Evolutionary conservation across 2,888 invertebrate genomes (phyloP).

Genomic region (Thalpophila matura): DNA sequence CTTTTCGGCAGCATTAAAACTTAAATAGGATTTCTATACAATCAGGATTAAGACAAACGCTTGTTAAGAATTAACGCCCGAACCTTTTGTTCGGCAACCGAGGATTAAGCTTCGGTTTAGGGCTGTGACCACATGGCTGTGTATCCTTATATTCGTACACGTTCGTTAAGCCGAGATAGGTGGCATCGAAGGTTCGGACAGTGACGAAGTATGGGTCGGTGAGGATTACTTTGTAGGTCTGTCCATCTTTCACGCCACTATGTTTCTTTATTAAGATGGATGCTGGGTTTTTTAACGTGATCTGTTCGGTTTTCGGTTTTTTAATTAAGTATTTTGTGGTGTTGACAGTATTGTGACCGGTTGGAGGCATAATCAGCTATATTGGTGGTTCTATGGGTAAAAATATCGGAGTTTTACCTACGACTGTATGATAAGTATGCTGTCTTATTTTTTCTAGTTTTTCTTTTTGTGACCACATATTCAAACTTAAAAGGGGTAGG

Average conservation of each 20-base stretch:
- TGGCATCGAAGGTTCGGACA: slow-evolving; percentile 82
- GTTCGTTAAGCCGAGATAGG: slow-evolving; percentile 84
- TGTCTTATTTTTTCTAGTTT: no score
- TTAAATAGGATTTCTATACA: slow-evolving; percentile 63
- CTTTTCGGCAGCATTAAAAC: slow-evolving; percentile 60
- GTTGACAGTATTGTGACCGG: no score
- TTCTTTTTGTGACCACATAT: no score
- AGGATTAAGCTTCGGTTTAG: slow-evolving; percentile 72
- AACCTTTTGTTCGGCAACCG: slow-evolving; percentile 66
- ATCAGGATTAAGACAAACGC: slow-evolving; percentile 66
- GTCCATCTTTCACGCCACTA: slow-evolving; percentile 72
- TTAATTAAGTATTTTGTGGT: slow-evolving; percentile 35
- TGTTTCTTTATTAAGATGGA: slow-evolving; percentile 80
- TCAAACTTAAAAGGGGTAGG: no score
- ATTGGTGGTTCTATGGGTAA: no score
- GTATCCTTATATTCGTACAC: slow-evolving; percentile 84
- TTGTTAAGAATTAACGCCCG: slow-evolving; percentile 65
- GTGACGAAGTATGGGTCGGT: slow-evolving; percentile 83
- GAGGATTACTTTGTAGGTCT: slow-evolving; percentile 76
- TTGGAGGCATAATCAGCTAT: no score
- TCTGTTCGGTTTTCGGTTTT: slow-evolving; percentile 13
- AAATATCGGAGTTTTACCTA: no score
- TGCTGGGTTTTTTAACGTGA: slow-evolving; percentile 69
- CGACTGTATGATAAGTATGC: no score
- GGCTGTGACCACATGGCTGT: slow-evolving; percentile 70